Evolutionary conservation across 2,888 invertebrate genomes (phyloP).

Genomic region (Folsomia candida): DNA sequence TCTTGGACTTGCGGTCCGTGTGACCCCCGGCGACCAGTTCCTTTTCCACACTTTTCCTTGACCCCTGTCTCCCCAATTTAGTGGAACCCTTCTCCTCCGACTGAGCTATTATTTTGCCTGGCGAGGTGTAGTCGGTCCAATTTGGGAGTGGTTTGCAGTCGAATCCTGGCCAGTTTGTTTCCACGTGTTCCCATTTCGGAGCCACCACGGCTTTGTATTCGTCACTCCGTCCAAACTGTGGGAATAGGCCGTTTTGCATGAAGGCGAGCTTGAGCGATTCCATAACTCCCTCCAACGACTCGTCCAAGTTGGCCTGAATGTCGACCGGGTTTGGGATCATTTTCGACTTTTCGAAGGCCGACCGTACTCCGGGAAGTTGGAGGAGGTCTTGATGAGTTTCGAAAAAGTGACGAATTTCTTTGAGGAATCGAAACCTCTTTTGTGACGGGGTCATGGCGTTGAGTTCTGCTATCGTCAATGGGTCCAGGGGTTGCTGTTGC

Average conservation of each 20-base stretch:
- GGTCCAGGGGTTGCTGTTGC: not conserved
- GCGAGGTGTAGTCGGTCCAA: not conserved
- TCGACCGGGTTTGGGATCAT: not conserved
- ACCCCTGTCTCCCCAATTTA: too few relatives aligned
- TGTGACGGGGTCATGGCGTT: not conserved
- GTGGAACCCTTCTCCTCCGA: not conserved
- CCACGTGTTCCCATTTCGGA: not conserved
- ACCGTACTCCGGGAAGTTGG: not conserved
- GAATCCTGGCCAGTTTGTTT: constrained; percentile 8
- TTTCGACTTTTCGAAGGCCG: not conserved
- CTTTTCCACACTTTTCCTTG: too few relatives aligned
- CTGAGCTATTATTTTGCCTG: not conserved
- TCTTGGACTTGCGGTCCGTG: too few relatives aligned
- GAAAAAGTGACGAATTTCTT: not conserved
- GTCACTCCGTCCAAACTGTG: not conserved
- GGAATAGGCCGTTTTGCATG: not conserved
- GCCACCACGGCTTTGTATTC: not conserved
- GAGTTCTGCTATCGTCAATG: not conserved
- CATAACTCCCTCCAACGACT: not conserved
- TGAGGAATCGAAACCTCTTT: not conserved
- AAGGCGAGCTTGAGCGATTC: not conserved
- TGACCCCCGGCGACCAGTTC: too few relatives aligned
- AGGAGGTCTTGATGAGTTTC: not conserved
- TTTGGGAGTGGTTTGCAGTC: not conserved
- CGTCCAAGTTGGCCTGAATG: not conserved